Conservation (phyloP, 2,113 vertebrate species). For the Sula dactylatra region DNA sequence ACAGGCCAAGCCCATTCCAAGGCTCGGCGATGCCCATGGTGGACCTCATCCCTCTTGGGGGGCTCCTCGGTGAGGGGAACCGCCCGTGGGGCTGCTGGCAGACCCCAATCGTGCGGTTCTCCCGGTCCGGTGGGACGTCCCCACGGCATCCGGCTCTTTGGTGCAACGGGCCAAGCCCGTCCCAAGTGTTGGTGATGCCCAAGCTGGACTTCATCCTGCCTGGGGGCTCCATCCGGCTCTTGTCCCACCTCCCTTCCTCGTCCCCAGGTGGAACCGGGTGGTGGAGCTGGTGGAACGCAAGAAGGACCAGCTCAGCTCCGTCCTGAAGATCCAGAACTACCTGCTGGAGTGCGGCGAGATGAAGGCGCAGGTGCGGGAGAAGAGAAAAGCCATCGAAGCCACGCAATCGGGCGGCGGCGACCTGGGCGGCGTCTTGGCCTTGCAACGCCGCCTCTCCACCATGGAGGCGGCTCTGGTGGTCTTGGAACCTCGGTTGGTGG, state of each 20-base stretch:
- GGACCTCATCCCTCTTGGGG: no score
- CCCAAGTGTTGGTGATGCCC: accelerated
- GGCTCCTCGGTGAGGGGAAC: not conserved
- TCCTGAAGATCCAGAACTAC: conserved; percentile 91
- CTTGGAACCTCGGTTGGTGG: conserved; percentile 86
- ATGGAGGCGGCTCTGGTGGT: conserved; percentile 88
- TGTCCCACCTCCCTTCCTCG: accelerated
- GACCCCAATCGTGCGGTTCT: accelerated
- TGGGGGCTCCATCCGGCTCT: not conserved
- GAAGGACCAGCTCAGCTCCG: conserved; percentile 83
- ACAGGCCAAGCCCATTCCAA: no score
- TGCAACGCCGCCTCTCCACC: conserved; percentile 88
- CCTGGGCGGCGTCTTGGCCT: conserved; percentile 80
- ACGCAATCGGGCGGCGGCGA: conserved; percentile 82
- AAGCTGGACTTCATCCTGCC: not conserved
- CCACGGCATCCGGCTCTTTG: accelerated
- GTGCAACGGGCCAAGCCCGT: accelerated
- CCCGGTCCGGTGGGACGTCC: not conserved
- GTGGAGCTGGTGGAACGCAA: conserved; percentile 91
- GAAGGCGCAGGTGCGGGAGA: conserved; percentile 88
- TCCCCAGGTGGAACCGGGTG: conserved; percentile 90
- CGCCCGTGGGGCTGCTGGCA: not conserved
- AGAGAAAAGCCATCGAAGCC: conserved; percentile 86
- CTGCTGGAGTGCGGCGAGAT: conserved; percentile 90
- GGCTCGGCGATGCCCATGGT: not conserved